Evolutionary conservation across 2,888 invertebrate species (phyloP), one percentile per base, ranked within the genome.

Genomic region (Harpagoxenus sublaevis): DNA sequence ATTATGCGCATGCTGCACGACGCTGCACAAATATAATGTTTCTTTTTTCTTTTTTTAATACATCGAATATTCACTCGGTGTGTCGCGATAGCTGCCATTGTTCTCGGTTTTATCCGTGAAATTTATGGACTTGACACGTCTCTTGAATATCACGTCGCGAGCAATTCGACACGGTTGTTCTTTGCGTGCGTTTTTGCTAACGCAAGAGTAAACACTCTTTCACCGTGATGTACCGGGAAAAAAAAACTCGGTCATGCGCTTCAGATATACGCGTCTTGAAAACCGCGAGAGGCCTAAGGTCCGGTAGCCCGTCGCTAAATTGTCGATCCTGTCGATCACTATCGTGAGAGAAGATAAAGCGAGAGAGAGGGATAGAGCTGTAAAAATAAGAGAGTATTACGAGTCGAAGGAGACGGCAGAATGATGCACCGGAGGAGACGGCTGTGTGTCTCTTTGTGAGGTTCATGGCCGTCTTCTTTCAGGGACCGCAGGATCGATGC

Each of bases 391-490:
- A 75, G 55, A 66, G 42, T 70, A 77, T 77, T 65, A 60, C 65
- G 55, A 75, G 73, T 18, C 39, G 42, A 62, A 74, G 85, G 83
- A 84, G 66, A 70, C 31, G 78, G 63, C 82, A 65, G 83, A 78
- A 83, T 84, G 83, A 81, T 83, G 70, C 83, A 71, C 70, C 82
- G 74, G 62, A 74, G 79, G 53, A 66, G 70, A 62, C 83, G 82
- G 68, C 73, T 53, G 42, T 87, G 84, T 84, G 62, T 89, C 79
- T 81, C 84, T 87, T 79, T 82, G 70, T 68, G 48, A 87, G 86
- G 90, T 90, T 90, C 89, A 90, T 68, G 90, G 90, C 83, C 90
- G 86, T 84, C 85, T 86, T 84, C 86, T 87, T 89, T 85, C 68
- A 87, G 86, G 78, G 84, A 83, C 81, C 84, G 63, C 73, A 74